A percentile compares a stretch with the other conserved stretches of the same genome.
These are phyloP conservation scores for Pedionomus torquatus DNA, from an alignment of 2,113 vertebrate genomes.

Conservation along the genomic window DNA sequence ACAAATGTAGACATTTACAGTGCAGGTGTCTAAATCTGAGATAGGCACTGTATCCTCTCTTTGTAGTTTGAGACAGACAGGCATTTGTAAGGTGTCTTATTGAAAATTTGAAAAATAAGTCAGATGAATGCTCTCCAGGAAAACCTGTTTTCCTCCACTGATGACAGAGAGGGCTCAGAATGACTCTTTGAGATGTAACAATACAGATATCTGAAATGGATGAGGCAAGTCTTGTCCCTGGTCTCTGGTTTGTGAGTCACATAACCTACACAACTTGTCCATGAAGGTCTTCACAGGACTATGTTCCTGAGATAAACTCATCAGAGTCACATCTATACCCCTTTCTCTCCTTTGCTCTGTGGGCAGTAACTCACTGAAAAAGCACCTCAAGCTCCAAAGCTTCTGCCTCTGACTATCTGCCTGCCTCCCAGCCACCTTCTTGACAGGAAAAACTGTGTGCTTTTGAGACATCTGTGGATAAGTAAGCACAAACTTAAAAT, in stretches of 20 bases:
- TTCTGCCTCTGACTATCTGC: background rate
- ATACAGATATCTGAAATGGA: background rate
- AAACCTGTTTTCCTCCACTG: background rate
- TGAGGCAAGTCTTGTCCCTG: fast-evolving
- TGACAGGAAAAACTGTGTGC: background rate
- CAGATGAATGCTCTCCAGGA: background rate
- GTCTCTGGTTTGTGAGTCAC: background rate
- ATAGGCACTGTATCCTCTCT: background rate
- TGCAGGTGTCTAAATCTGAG: background rate
- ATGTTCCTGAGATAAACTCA: background rate
- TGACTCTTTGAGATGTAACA: background rate
- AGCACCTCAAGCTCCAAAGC: background rate
- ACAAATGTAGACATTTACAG: background rate
- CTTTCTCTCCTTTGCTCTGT: background rate
- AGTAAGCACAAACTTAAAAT: background rate
- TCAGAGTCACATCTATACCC: fast-evolving
- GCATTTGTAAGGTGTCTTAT: background rate
- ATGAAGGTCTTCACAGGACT: background rate
- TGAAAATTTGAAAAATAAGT: background rate
- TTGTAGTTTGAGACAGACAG: background rate
- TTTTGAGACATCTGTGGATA: background rate
- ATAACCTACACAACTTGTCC: background rate
- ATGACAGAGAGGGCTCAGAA: background rate
- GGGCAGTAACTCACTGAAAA: background rate
- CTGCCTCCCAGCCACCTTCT: background rate